Conservation (phyloP, 30 jellyfish, hydroid and myxozoan genomes). For the Aurelia aurita region DNA sequence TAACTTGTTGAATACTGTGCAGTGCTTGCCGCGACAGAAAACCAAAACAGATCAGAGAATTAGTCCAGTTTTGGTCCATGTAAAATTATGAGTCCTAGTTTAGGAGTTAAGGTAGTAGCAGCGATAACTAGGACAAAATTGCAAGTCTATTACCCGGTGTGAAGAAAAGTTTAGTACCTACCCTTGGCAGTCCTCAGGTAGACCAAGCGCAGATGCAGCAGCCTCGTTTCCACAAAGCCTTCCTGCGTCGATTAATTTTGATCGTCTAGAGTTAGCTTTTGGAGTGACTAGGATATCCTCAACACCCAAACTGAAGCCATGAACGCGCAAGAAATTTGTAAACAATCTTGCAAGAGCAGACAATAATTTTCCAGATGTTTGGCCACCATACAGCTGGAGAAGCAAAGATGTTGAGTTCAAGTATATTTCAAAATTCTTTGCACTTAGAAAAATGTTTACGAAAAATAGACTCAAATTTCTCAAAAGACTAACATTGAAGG, state of each 20-base stretch:
- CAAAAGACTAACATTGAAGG: no score
- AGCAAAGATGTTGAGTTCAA: not conserved
- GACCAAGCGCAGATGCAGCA: constrained; percentile 93
- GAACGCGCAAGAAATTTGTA: constrained; percentile 81
- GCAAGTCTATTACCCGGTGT: no score
- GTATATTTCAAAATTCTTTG: no score
- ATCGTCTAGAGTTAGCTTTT: constrained; percentile 81
- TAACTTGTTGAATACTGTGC: no score
- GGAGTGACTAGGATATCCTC: constrained; percentile 90
- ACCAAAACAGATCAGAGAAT: no score
- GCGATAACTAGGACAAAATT: no score
- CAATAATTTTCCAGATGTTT: constrained; percentile 78
- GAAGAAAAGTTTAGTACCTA: not conserved
- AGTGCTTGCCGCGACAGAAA: no score
- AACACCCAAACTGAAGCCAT: constrained; percentile 98
- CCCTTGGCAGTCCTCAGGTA: constrained; percentile 51
- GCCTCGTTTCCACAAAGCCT: constrained; percentile 90
- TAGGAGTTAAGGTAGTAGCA: no score
- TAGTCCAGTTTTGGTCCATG: no score
- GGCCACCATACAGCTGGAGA: constrained; percentile 96
- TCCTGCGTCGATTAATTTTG: constrained; percentile 78
- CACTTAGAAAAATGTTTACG: no score
- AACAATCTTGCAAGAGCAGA: constrained; percentile 96
- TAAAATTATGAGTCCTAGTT: no score
- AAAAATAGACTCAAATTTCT: no score